Percentiles rank a stretch among this genome's conserved stretches.
Conservation (phyloP, 2,113 vertebrate species). For the Bucco capensis region DNA sequence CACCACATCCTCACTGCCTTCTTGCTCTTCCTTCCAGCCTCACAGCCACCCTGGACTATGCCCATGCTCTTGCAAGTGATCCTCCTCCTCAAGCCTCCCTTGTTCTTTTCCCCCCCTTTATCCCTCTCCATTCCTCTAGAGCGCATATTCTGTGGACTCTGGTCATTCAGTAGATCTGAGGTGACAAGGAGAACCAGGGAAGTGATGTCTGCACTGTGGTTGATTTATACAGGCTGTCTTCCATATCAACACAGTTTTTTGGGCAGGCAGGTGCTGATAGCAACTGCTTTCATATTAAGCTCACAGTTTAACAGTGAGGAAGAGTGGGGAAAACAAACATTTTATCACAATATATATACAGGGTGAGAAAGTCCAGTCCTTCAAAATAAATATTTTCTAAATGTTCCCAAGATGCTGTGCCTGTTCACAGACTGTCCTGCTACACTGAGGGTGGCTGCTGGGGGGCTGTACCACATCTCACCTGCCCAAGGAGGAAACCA, state of each 20-base stretch:
- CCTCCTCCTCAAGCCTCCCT: not conserved
- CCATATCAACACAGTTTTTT: not conserved
- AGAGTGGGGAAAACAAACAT: not conserved
- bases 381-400: not conserved
- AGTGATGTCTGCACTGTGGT: not conserved
- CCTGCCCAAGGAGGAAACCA: not conserved
- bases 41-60: not conserved
- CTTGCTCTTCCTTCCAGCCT: not conserved
- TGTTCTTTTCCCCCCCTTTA: not conserved
- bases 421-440: not conserved
- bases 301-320: not conserved
- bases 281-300: not conserved
- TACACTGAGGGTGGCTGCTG: not conserved
- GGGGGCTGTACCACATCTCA: not conserved
- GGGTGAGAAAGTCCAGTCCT: not conserved
- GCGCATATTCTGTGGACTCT: not conserved
- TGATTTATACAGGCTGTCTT: not conserved
- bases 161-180: not conserved
- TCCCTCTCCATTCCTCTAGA: not conserved
- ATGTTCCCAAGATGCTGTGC: not conserved
- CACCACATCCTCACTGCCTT: rapidly evolving
- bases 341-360: not conserved
- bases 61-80: not conserved
- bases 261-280: not conserved
- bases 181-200: not conserved